phyloP scores from a whole-genome alignment of 2,888 invertebrate genomes.

The Leptodirus hochenwartii region DNA sequence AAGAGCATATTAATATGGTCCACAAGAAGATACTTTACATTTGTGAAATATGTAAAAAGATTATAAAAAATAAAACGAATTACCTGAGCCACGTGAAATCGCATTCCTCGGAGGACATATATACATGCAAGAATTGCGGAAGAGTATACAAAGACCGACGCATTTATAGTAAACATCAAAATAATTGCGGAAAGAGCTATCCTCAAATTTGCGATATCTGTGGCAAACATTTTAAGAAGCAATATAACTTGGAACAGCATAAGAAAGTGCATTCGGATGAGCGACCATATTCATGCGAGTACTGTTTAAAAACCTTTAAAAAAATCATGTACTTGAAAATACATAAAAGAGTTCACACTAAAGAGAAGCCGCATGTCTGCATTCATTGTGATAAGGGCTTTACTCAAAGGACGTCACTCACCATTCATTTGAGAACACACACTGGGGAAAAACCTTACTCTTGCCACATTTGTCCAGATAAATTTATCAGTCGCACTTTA shows the following conservation, averaged over 20 bases:
- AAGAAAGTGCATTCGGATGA: constrained; percentile 25
- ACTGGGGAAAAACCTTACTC: too few relatives aligned
- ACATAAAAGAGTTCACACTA: constrained; percentile 19
- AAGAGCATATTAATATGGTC: constrained; percentile 6
- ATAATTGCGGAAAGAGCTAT: too few relatives aligned
- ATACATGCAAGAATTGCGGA: too few relatives aligned
- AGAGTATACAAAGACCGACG: too few relatives aligned
- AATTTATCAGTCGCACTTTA: too few relatives aligned
- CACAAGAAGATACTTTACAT: constrained; percentile 23
- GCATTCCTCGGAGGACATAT: too few relatives aligned
- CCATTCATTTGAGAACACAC: constrained; percentile 31
- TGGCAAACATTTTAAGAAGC: constrained; percentile 27
- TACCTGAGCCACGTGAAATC: constrained; percentile 4
- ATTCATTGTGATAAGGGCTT: constrained; percentile 34
- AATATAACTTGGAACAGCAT: constrained; percentile 8
- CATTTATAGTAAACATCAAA: too few relatives aligned
- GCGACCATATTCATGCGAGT: constrained; percentile 21
- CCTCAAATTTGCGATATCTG: constrained; percentile 23
- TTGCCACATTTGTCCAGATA: too few relatives aligned
- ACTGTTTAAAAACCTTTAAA: constrained; percentile 20
- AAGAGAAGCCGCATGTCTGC: constrained; percentile 34
- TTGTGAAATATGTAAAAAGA: constrained; percentile 29
- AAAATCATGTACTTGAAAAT: constrained; percentile 13
- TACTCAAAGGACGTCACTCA: constrained; percentile 31
- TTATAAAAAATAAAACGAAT: constrained; percentile 22